Evolutionary conservation across 2,888 invertebrate genomes (phyloP).

Genomic region (Dynastes maya): DNA sequence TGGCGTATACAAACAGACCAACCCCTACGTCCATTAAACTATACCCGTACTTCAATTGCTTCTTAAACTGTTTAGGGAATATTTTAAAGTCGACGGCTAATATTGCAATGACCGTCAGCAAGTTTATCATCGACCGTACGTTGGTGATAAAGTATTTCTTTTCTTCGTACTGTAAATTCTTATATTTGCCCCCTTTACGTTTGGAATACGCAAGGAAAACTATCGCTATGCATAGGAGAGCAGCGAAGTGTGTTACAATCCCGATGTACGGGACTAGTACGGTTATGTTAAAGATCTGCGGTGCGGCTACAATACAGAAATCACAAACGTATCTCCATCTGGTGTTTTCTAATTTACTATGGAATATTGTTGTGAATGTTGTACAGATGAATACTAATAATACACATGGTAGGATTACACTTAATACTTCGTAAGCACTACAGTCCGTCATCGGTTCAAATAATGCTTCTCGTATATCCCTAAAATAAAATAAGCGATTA

Average conservation of each 20-base stretch:
- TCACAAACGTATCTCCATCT: constrained; percentile 70
- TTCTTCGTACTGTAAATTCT: constrained; percentile 11
- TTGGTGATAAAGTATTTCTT: constrained; percentile 75
- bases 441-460: constrained; percentile 19
- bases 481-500: neutral
- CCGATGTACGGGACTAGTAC: constrained; percentile 69
- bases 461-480: neutral
- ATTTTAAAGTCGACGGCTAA: constrained; percentile 94
- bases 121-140: constrained; percentile 79
- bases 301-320: constrained; percentile 73
- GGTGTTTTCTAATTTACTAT: constrained; percentile 51
- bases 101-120: constrained; percentile 87
- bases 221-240: constrained; percentile 39
- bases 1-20: constrained; percentile 87
- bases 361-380: constrained; percentile 60
- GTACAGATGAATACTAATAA: constrained; percentile 64
- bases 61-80: constrained; percentile 90
- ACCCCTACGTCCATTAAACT: constrained; percentile 98
- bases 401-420: constrained; percentile 65
- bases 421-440: constrained; percentile 71
- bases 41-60: constrained; percentile 89
- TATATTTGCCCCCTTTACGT: constrained; percentile 5
- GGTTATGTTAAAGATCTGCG: constrained; percentile 75
- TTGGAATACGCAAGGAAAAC: constrained; percentile 34
- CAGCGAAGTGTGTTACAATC: constrained; percentile 49